A percentile compares a stretch with the other conserved stretches of the same genome.
Evolutionary conservation across 1,140 invertebrate genomes (phyloP).

Genomic region (Leptinotarsa undecemlineata): DNA sequence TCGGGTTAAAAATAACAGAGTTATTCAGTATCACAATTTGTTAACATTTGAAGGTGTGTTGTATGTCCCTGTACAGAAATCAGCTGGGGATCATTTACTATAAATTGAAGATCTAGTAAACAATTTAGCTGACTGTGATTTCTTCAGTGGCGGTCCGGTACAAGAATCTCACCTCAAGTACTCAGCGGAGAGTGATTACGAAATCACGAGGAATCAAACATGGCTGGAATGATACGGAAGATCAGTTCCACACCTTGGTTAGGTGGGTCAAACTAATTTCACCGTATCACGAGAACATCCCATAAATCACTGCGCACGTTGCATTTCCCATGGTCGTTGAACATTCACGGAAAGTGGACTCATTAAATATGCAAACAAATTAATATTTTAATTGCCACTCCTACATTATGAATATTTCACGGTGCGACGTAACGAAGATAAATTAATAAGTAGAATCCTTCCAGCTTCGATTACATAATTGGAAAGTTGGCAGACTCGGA

Average conservation of each 20-base stretch:
- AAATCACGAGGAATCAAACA: too few relatives aligned
- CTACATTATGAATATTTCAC: conserved; percentile 3
- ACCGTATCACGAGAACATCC: neutral
- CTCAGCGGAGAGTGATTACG: too few relatives aligned
- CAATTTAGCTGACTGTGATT: too few relatives aligned
- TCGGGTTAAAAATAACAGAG: too few relatives aligned
- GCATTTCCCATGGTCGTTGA: neutral
- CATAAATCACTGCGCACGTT: neutral
- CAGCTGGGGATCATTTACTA: too few relatives aligned
- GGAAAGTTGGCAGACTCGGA: conserved; percentile 40
- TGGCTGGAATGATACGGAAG: neutral
- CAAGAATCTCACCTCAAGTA: too few relatives aligned
- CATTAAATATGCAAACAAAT: conserved; percentile 3
- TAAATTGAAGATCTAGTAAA: too few relatives aligned
- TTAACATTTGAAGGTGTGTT: too few relatives aligned
- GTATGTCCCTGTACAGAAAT: too few relatives aligned
- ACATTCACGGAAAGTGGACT: conserved; percentile 3
- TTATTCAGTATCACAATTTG: too few relatives aligned
- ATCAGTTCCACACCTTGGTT: neutral
- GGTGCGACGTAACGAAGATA: conserved; percentile 17
- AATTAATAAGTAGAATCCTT: conserved; percentile 26
- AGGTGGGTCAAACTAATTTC: conserved; percentile 3
- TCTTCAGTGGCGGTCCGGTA: too few relatives aligned
- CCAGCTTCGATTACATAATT: conserved; percentile 34
- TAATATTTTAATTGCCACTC: conserved; percentile 6